A percentile compares a stretch with the other conserved stretches of the same genome.
These are phyloP conservation scores for Varecia variegata DNA, from an alignment of 2,797 vertebrate genomes.

Conservation along the genomic window DNA sequence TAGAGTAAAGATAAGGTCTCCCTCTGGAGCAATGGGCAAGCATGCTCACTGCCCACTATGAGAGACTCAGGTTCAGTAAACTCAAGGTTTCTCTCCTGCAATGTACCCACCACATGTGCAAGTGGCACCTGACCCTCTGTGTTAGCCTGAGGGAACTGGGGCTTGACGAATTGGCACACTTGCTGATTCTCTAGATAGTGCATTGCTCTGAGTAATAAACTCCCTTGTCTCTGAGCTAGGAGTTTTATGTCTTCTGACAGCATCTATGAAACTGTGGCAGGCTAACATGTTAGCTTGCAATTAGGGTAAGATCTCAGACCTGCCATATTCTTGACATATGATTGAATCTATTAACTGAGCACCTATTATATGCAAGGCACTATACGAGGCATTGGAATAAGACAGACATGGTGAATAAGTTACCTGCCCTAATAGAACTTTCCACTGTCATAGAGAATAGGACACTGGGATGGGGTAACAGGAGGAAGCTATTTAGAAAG, in stretches of 20 bases:
- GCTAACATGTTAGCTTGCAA: not conserved
- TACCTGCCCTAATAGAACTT: not conserved
- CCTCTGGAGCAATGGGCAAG: not conserved
- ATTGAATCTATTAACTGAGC: not conserved
- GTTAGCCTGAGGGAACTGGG: not conserved
- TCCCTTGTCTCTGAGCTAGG: not conserved
- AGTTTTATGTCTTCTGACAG: not conserved
- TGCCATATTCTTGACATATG: not conserved
- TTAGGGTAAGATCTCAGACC: not conserved
- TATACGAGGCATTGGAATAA: not conserved
- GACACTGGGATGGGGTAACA: not conserved
- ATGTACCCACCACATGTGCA: too few relatives aligned
- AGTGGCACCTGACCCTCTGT: not conserved
- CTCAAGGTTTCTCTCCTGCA: not conserved
- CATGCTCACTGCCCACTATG: fast-evolving
- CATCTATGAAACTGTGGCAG: not conserved
- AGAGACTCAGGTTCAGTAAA: not conserved
- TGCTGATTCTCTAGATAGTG: not conserved
- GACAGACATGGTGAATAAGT: not conserved
- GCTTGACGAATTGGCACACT: not conserved
- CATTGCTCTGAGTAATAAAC: not conserved
- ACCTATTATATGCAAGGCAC: not conserved
- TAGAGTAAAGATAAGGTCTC: not conserved
- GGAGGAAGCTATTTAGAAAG: not conserved
- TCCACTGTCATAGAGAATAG: not conserved